phyloP scores from a whole-genome alignment of 2,888 invertebrate genomes.

The Camponotus fellah region DNA sequence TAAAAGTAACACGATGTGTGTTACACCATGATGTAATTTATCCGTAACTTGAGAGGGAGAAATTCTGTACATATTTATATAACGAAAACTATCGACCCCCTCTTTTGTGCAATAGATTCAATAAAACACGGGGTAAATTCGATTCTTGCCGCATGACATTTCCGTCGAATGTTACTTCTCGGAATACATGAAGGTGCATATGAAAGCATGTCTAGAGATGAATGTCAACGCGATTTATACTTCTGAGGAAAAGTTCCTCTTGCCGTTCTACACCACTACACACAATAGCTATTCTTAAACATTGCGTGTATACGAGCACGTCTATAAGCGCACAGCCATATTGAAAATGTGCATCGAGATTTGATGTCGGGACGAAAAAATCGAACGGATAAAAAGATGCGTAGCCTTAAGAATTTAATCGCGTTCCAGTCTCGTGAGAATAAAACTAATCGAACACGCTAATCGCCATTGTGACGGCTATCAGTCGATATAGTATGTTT shows the following conservation, averaged over 20 bases:
- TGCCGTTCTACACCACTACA: not conserved
- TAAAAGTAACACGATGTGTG: not conserved
- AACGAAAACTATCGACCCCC: not conserved
- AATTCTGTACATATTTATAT: not conserved
- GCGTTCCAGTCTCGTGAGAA: not conserved
- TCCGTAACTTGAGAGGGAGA: not conserved
- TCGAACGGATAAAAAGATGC: conserved; percentile 4
- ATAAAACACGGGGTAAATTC: conserved; percentile 24
- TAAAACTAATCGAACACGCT: conserved; percentile 26
- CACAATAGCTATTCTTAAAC: conserved; percentile 46
- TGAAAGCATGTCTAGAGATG: conserved; percentile 22
- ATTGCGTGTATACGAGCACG: not conserved
- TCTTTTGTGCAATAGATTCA: conserved; percentile 10
- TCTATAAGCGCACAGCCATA: not conserved
- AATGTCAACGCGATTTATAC: conserved; percentile 54
- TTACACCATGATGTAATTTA: not conserved
- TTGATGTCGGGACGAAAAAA: conserved; percentile 22
- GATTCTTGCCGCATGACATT: conserved; percentile 19
- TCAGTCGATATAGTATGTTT: conserved; percentile 63
- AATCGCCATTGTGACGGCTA: conserved; percentile 47
- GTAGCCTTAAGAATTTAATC: not conserved
- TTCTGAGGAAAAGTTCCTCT: conserved; percentile 32
- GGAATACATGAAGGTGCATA: conserved; percentile 9
- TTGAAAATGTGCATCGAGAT: conserved; percentile 8
- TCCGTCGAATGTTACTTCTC: conserved; percentile 35